Percentiles rank a stretch among this genome's conserved stretches.
These are phyloP conservation scores for Cydia splendana DNA, from an alignment of 1,140 invertebrate species.

Conservation along the genomic window DNA sequence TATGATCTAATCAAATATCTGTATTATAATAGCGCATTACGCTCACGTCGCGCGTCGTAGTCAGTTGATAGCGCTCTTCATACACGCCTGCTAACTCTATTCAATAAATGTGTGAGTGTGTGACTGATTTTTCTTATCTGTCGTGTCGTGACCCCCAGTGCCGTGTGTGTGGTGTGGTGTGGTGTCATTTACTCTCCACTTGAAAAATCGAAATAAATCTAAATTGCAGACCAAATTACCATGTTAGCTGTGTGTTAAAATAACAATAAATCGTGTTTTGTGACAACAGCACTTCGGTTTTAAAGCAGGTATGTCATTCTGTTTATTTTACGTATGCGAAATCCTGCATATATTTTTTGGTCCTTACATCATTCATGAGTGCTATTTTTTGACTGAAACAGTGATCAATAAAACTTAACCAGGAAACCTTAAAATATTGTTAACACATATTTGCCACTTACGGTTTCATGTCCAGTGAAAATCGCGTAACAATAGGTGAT, in stretches of 20 bases:
- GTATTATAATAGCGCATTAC: too few relatives aligned
- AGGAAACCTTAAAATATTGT: neutral
- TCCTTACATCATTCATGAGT: constrained; percentile 24
- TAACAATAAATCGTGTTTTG: neutral
- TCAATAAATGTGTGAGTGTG: neutral
- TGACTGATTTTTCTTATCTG: neutral
- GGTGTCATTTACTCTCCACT: neutral
- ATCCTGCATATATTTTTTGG: neutral
- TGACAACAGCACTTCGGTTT: neutral
- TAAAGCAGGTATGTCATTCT: constrained; percentile 2
- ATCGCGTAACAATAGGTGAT: neutral
- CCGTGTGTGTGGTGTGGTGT: constrained; percentile 1
- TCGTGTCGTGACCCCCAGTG: neutral
- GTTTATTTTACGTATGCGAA: neutral
- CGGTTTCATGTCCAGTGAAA: neutral
- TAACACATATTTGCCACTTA: neutral
- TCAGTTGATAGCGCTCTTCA: neutral
- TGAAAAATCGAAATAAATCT: neutral
- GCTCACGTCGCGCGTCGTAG: too few relatives aligned
- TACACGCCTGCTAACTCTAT: neutral
- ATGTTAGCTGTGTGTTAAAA: constrained; percentile 6
- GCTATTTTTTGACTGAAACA: constrained; percentile 12
- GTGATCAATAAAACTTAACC: neutral
- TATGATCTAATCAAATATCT: too few relatives aligned
- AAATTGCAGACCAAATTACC: constrained; percentile 2